phyloP scores from a whole-genome alignment of 30 jellyfish, hydroid and myxozoan species.

The Rhopilema esculentum region DNA sequence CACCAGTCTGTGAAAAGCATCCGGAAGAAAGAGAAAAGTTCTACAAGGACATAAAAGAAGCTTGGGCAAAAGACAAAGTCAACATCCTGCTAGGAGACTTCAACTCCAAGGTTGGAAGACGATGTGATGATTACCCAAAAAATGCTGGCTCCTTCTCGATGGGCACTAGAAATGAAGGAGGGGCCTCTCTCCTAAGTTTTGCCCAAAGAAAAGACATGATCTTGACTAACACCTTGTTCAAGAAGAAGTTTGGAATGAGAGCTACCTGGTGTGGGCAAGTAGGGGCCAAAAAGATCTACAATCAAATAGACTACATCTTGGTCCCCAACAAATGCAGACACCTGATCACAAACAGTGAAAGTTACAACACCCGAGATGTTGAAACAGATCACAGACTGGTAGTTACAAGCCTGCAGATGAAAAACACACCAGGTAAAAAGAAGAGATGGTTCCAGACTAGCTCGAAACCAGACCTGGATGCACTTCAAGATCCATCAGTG shows the following conservation, averaged over 20 bases:
- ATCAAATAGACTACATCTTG: constrained; percentile 24
- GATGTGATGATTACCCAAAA: neutral
- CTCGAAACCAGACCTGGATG: neutral
- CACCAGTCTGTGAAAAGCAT: neutral
- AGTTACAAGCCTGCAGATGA: constrained; percentile 4
- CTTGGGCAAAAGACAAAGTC: neutral
- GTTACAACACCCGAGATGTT: neutral
- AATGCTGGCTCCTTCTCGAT: neutral
- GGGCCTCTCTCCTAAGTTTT: constrained; percentile 6
- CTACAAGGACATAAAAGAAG: neutral
- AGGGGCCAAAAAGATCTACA: neutral
- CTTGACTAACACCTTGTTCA: constrained; percentile 6
- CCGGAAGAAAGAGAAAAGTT: neutral
- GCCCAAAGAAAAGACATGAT: neutral
- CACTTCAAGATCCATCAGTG: neutral
- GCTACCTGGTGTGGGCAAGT: constrained; percentile 15
- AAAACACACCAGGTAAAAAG: neutral
- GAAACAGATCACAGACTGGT: constrained; percentile 24
- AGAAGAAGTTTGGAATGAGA: neutral
- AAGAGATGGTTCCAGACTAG: neutral
- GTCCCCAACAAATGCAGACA: constrained; percentile 9
- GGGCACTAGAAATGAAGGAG: constrained; percentile 16
- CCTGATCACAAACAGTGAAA: neutral
- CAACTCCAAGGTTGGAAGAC: neutral
- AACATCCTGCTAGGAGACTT: neutral